These are phyloP conservation scores for Tachysurus fulvidraco DNA, from an alignment of 2,113 vertebrate species.

Conservation along the genomic window DNA sequence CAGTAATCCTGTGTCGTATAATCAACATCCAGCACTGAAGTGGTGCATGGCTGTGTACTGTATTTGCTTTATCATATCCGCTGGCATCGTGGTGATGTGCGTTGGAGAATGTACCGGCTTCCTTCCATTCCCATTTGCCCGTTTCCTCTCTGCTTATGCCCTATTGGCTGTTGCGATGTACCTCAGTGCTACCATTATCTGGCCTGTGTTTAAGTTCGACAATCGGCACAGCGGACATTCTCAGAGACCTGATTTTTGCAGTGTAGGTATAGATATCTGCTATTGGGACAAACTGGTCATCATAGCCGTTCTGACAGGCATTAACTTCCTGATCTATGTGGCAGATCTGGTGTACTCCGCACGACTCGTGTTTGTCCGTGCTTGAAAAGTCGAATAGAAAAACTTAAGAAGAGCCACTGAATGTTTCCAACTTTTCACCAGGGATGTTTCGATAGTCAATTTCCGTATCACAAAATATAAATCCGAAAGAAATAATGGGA, in stretches of 20 bases:
- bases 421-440: background rate
- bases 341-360: conserved; percentile 49
- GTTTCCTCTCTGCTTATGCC: conserved; percentile 72
- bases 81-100: conserved; percentile 70
- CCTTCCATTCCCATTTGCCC: conserved; percentile 72
- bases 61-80: conserved; percentile 76
- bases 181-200: conserved; percentile 71
- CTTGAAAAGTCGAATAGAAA: background rate
- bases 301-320: conserved; percentile 44
- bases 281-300: conserved; percentile 28
- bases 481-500: background rate
- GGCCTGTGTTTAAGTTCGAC: conserved; percentile 76
- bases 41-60: conserved; percentile 78
- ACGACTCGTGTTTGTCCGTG: conserved; percentile 42
- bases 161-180: conserved; percentile 72
- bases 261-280: rapidly evolving
- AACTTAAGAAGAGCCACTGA: background rate
- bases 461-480: background rate
- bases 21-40: conserved; percentile 57
- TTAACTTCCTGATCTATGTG: conserved; percentile 52
- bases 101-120: conserved; percentile 72
- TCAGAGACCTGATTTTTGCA: rapidly evolving
- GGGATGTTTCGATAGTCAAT: background rate
- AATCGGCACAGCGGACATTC: background rate
- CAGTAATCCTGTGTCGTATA: conserved; percentile 54